These are phyloP conservation scores for Cheilosia grossa DNA, from an alignment of 2,888 invertebrate species.

Conservation along the genomic window DNA sequence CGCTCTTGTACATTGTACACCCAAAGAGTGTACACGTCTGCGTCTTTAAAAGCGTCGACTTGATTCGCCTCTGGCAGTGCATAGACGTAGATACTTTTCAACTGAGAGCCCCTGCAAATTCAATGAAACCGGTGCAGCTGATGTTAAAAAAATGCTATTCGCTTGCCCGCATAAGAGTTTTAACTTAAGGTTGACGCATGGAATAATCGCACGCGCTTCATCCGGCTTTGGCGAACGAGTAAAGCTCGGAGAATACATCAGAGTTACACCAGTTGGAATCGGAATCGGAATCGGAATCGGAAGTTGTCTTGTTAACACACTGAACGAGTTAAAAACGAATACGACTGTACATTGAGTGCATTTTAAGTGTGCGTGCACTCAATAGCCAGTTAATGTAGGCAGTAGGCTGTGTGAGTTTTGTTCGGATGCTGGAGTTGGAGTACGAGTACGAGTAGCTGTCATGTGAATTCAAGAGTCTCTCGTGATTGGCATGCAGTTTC, in stretches of 20 bases:
- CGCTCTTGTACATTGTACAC: too few relatives aligned
- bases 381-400: not conserved
- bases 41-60: not conserved
- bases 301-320: conserved; percentile 65
- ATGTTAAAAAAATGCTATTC: not conserved
- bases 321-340: conserved; percentile 64
- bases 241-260: not conserved
- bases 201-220: conserved; percentile 64
- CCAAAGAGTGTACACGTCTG: conserved; percentile 1
- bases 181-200: conserved; percentile 16
- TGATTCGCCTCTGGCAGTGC: conserved; percentile 7
- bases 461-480: conserved; percentile 28
- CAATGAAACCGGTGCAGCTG: not conserved
- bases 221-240: conserved; percentile 33
- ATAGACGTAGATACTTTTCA: conserved; percentile 2
- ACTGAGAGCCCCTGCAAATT: not conserved
- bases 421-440: conserved; percentile 28
- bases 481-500: conserved; percentile 79
- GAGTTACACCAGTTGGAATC: not conserved
- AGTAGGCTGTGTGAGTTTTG: conserved; percentile 4
- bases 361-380: conserved; percentile 52
- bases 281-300: conserved; percentile 30
- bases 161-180: not conserved
- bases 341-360: conserved; percentile 14
- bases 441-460: not conserved